Evolutionary conservation across 2,113 vertebrate species (phyloP).

Genomic region (Atractosteus spatula): DNA sequence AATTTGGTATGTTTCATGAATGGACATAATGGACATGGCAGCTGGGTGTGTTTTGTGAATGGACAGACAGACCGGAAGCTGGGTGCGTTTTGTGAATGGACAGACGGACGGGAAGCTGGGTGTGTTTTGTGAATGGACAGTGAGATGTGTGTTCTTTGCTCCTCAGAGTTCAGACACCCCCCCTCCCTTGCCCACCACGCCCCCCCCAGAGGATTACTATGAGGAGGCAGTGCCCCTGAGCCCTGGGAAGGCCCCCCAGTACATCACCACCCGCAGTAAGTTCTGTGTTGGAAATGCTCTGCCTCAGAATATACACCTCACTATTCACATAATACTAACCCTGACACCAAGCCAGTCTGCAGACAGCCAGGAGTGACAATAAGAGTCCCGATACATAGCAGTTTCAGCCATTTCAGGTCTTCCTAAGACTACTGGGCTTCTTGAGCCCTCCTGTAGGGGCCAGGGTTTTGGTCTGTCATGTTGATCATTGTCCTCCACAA

Average conservation of each 20-base stretch:
- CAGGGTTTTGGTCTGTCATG: background rate
- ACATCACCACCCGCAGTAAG: slow-evolving; percentile 88
- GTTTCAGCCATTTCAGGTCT: background rate
- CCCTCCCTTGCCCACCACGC: slow-evolving; percentile 83
- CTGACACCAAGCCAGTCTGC: too few species aligned
- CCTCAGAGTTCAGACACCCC: slow-evolving; percentile 77
- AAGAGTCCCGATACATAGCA: too few species aligned
- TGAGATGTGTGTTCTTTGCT: slow-evolving; percentile 13
- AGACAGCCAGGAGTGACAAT: background rate
- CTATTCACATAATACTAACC: too few species aligned
- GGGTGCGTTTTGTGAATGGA: too few species aligned
- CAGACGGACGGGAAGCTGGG: too few species aligned
- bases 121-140: too few species aligned
- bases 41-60: too few species aligned
- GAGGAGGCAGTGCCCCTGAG: slow-evolving; percentile 94
- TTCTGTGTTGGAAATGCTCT: slow-evolving; percentile 3
- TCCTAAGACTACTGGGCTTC: background rate
- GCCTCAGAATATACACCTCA: too few species aligned
- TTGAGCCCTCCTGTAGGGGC: background rate
- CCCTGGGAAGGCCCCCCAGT: slow-evolving; percentile 83
- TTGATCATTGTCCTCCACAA: background rate
- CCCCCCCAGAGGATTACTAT: slow-evolving; percentile 93
- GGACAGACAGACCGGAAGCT: too few species aligned
- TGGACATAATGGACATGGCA: too few species aligned
- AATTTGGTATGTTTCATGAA: too few species aligned